phyloP scores from a whole-genome alignment of 2,113 vertebrate genomes.

The Oncorhynchus nerka region DNA sequence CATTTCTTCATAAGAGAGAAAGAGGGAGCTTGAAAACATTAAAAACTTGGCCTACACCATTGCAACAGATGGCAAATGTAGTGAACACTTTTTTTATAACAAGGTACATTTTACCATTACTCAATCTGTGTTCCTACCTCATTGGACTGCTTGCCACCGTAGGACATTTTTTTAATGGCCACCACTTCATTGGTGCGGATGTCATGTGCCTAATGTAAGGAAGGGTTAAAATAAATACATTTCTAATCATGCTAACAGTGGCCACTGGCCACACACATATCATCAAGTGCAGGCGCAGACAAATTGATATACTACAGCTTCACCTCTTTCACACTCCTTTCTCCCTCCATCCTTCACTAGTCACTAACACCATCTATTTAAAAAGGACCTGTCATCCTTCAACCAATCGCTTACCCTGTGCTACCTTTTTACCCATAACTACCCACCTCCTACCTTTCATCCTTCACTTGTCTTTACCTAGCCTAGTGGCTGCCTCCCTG shows the following conservation, averaged over 20 bases:
- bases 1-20: conserved; percentile 79
- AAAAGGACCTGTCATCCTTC: conserved; percentile 42
- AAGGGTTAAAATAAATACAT: not conserved
- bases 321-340: conserved; percentile 16
- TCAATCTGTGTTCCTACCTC: conserved; percentile 73
- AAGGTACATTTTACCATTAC: not conserved
- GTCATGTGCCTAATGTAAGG: conserved; percentile 79
- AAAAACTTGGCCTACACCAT: not conserved
- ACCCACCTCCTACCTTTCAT: not conserved
- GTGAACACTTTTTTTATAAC: not conserved
- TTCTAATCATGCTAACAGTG: no score
- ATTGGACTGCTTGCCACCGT: conserved; percentile 89
- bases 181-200: conserved; percentile 92
- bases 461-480: not conserved
- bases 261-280: no score
- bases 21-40: not conserved
- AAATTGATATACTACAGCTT: no score
- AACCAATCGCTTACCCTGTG: conserved; percentile 28
- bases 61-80: not conserved
- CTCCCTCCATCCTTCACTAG: conserved; percentile 36
- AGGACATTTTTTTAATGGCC: conserved; percentile 96
- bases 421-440: not conserved
- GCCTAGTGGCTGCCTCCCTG: not conserved
- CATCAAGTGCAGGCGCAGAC: no score
- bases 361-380: conserved; percentile 56